Conservation (phyloP, 2,888 invertebrate genomes). For the Andrena bucephala region DNA sequence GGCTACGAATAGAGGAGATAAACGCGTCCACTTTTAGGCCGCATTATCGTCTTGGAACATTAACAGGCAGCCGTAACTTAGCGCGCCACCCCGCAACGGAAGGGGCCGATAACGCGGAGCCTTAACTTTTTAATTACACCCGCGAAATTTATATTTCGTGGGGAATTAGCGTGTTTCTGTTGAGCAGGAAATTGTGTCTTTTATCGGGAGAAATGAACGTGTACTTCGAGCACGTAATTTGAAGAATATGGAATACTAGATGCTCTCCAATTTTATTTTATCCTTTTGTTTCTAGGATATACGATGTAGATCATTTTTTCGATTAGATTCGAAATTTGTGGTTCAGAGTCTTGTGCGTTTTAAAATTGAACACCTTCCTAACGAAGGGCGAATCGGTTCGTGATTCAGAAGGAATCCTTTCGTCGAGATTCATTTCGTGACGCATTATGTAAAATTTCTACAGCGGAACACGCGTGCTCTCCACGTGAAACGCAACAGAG, state of each 20-base stretch:
- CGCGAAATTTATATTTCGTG: background rate
- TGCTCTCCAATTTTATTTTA: too few relatives aligned
- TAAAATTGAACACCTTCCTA: too few relatives aligned
- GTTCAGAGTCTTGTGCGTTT: too few relatives aligned
- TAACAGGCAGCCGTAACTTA: conserved; percentile 31
- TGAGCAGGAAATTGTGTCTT: too few relatives aligned
- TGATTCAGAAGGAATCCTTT: conserved; percentile 20
- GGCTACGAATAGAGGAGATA: conserved; percentile 32
- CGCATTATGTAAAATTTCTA: conserved; percentile 62
- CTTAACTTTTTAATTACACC: conserved; percentile 24
- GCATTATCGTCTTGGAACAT: conserved; percentile 20
- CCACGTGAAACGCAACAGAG: conserved; percentile 30
- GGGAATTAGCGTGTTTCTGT: background rate
- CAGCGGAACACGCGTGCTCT: conserved; percentile 41
- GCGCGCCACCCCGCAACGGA: background rate
- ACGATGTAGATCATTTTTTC: too few relatives aligned
- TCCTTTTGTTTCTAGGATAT: too few relatives aligned
- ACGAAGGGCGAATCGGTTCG: too few relatives aligned
- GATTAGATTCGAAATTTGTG: too few relatives aligned
- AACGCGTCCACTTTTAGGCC: conserved; percentile 29
- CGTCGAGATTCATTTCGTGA: conserved; percentile 41
- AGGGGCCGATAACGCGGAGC: background rate
- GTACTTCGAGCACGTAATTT: background rate
- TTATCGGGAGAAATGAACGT: background rate
- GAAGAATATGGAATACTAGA: too few relatives aligned